These are phyloP conservation scores for Sibirionetta formosa DNA, from an alignment of 2,797 vertebrate genomes.

Conservation along the genomic window DNA sequence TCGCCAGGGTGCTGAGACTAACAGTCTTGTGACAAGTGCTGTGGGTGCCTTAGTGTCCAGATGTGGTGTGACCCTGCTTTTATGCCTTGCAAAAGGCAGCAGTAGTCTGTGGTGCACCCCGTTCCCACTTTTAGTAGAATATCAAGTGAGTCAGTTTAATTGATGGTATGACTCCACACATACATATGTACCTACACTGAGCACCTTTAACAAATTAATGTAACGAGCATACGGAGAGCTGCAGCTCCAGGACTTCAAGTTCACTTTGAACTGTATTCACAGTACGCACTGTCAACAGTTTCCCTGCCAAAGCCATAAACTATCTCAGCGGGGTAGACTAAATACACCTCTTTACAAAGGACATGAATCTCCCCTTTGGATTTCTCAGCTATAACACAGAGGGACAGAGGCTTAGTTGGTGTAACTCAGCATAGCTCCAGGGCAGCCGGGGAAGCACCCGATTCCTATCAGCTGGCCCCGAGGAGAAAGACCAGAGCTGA, in stretches of 20 bases:
- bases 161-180: not conserved
- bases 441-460: not conserved
- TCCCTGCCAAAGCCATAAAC: conserved; percentile 51
- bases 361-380: not conserved
- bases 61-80: not conserved
- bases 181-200: not conserved
- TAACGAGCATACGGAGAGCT: not conserved
- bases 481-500: conserved; percentile 12
- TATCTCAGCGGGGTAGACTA: not conserved
- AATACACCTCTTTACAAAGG: conserved; percentile 34
- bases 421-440: not conserved
- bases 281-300: conserved; percentile 25
- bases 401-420: not conserved
- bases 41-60: not conserved
- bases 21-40: not conserved
- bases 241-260: not conserved
- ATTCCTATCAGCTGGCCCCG: conserved; percentile 13
- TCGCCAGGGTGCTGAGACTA: not conserved
- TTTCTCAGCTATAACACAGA: not conserved
- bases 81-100: not conserved
- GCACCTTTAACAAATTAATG: conserved; percentile 17
- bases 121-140: not conserved
- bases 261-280: conserved; percentile 40
- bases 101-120: not conserved
- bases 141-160: not conserved